Conservation (phyloP, 2,797 vertebrate genomes). For the Danio choprae region DNA sequence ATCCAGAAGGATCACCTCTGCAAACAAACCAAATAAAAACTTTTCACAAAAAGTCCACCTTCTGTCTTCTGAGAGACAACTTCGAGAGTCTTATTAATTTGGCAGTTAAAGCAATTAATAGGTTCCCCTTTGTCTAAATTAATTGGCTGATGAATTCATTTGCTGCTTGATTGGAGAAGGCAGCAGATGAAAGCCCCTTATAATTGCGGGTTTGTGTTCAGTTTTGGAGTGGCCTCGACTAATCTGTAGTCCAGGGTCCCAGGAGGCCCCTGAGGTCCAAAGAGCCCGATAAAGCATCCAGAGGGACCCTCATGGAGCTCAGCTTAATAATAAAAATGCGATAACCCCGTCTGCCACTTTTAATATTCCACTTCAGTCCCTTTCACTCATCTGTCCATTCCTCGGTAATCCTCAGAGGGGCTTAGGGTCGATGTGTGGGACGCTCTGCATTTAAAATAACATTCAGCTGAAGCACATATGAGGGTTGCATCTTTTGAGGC, state of each 20-base stretch:
- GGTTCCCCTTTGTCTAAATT: conserved; percentile 80
- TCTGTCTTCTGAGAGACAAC: conserved; percentile 46
- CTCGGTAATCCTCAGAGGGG: conserved; percentile 31
- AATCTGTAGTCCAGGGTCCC: conserved; percentile 77
- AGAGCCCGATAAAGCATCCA: conserved; percentile 76
- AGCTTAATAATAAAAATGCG: conserved; percentile 70
- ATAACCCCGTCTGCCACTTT: conserved; percentile 74
- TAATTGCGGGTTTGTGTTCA: conserved; percentile 68
- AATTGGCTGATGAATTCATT: conserved; percentile 86
- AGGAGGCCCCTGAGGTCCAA: conserved; percentile 66
- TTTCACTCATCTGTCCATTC: conserved; percentile 44
- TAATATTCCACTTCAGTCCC: conserved; percentile 58
- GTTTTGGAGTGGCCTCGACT: conserved; percentile 66
- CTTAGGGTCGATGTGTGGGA: conserved; percentile 7
- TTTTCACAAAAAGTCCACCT: conserved; percentile 68
- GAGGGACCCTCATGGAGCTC: conserved; percentile 60
- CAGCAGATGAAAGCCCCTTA: conserved; percentile 77
- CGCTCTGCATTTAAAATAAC: conserved; percentile 36
- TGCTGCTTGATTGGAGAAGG: conserved; percentile 83
- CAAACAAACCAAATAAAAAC: conserved; percentile 55
- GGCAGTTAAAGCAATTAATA: conserved; percentile 79
- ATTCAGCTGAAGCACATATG: not conserved
- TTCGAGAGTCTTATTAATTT: conserved; percentile 58
- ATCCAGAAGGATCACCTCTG: conserved; percentile 93
- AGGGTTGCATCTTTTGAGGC: conserved; percentile 8